These are phyloP conservation scores for Opisthocomus hoazin DNA, from an alignment of 2,113 vertebrate genomes.

Conservation along the genomic window DNA sequence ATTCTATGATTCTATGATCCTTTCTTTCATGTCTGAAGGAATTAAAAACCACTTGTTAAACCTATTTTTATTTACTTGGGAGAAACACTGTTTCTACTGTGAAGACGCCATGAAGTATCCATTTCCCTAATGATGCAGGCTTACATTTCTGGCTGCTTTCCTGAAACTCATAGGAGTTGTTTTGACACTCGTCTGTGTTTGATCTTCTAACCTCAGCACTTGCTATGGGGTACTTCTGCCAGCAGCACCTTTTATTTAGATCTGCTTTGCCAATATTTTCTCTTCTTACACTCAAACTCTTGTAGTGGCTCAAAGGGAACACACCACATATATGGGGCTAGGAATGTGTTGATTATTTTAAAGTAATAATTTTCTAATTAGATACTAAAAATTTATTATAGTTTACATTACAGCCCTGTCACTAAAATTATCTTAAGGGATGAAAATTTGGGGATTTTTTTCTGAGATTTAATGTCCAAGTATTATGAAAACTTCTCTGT, in stretches of 20 bases:
- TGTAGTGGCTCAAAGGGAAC: background rate
- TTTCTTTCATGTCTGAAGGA: background rate
- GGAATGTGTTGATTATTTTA: background rate
- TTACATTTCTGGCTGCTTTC: background rate
- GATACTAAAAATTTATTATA: background rate
- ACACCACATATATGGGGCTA: background rate
- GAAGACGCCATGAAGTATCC: background rate
- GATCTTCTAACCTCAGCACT: background rate
- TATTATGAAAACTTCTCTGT: background rate
- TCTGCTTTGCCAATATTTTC: background rate
- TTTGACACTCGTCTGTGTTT: accelerated
- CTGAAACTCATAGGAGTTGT: background rate
- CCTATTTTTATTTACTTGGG: background rate
- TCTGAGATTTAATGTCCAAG: background rate
- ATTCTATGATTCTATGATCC: no score
- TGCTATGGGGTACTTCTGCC: background rate
- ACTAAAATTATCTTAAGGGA: background rate
- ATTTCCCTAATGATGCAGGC: background rate
- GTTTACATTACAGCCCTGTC: background rate
- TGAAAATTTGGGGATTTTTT: background rate
- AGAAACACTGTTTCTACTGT: background rate
- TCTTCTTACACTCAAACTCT: background rate
- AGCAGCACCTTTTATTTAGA: background rate
- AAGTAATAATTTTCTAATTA: background rate
- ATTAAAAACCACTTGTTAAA: background rate